Evolutionary conservation across 2,888 invertebrate species (phyloP).

Genomic region (Thelaira solivaga): DNA sequence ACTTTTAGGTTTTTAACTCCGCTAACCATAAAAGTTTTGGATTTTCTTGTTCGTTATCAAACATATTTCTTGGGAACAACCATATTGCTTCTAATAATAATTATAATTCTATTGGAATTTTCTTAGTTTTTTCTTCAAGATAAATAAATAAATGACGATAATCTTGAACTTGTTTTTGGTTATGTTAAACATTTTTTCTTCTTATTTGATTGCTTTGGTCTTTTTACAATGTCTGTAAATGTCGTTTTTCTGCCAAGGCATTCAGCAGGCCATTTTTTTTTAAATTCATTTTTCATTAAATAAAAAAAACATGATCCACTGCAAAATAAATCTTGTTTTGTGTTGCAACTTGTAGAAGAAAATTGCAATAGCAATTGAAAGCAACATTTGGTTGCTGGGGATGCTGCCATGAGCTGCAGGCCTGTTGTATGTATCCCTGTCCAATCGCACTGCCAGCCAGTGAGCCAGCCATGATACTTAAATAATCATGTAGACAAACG

Average conservation of each 20-base stretch:
- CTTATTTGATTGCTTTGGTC: neutral
- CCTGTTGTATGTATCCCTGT: no score
- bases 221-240: constrained; percentile 4
- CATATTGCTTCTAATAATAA: neutral
- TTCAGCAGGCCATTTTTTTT: constrained; percentile 22
- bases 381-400: constrained; percentile 14
- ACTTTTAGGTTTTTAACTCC: no score
- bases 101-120: constrained; percentile 10
- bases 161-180: constrained; percentile 21
- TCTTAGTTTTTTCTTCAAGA: neutral
- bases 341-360: neutral
- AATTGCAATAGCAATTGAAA: neutral
- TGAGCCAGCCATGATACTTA: constrained; percentile 1
- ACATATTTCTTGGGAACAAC: neutral
- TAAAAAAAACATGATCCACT: neutral
- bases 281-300: neutral
- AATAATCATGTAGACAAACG: constrained; percentile 13
- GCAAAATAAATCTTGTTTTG: constrained; percentile 19
- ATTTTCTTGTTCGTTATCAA: no score
- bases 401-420: neutral
- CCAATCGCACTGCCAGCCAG: neutral
- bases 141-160: constrained; percentile 24
- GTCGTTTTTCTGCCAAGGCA: neutral
- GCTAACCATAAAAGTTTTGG: no score
- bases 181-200: no score